These are phyloP conservation scores for Tachyglossus aculeatus DNA, from an alignment of 2,797 vertebrate species.

Conservation along the genomic window DNA sequence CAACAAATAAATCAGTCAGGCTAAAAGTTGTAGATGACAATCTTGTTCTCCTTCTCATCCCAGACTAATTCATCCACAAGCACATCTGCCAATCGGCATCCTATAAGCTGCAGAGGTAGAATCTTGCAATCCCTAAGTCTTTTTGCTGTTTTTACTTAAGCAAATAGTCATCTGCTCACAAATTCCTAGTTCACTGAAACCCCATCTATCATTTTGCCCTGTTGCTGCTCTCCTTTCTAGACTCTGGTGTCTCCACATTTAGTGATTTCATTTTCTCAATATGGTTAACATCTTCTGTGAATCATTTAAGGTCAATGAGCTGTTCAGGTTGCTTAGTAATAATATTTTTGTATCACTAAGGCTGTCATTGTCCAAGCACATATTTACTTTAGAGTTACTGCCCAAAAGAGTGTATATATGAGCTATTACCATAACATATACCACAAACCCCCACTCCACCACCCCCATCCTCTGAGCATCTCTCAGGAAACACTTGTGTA, in stretches of 20 bases:
- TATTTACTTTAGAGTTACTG: constrained; percentile 53
- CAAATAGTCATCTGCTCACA: constrained; percentile 35
- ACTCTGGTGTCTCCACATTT: constrained; percentile 52
- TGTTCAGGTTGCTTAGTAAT: constrained; percentile 61
- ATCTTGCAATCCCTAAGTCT: constrained; percentile 35
- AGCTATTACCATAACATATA: neutral
- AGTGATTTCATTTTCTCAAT: constrained; percentile 56
- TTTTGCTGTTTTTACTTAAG: constrained; percentile 51
- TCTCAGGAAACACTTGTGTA: no score
- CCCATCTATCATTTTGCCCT: neutral
- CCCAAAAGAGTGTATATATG: constrained; percentile 48
- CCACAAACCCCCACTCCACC: neutral
- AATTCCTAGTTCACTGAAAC: constrained; percentile 40
- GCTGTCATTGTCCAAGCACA: constrained; percentile 59
- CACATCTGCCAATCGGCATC: constrained; percentile 49
- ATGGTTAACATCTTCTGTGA: constrained; percentile 62
- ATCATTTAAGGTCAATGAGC: constrained; percentile 66
- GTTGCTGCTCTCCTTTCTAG: constrained; percentile 43
- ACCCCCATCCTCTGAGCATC: no score
- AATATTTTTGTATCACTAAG: constrained; percentile 73
- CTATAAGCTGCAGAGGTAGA: constrained; percentile 25
- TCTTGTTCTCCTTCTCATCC: constrained; percentile 55
- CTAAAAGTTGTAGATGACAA: constrained; percentile 52
- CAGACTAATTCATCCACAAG: constrained; percentile 38
- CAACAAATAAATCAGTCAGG: constrained; percentile 64